Conservation (phyloP, 2,888 invertebrate genomes). For the Eristalis pertinax region DNA sequence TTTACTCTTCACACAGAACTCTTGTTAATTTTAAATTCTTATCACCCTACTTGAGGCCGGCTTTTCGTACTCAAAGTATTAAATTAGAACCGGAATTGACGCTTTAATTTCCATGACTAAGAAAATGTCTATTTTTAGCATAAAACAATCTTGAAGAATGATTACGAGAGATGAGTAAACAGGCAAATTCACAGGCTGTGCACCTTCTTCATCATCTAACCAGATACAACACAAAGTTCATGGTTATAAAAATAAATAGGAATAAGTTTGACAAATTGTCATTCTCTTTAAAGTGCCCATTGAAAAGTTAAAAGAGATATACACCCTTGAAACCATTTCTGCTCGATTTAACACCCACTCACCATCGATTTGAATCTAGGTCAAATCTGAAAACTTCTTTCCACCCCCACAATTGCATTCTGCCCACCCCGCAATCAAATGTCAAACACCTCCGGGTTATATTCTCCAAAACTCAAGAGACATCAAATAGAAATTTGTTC, state of each 20-base stretch:
- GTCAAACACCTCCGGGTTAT: background rate
- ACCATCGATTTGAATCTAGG: background rate
- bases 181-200: background rate
- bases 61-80: background rate
- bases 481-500: slow-evolving; percentile 28
- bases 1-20: background rate
- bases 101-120: background rate
- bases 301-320: background rate
- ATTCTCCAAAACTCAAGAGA: background rate
- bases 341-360: background rate
- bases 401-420: background rate
- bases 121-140: background rate
- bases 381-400: background rate
- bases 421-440: background rate
- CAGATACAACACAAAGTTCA: background rate
- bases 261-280: background rate
- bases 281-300: background rate
- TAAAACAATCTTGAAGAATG: background rate
- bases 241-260: too few relatives aligned
- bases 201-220: background rate
- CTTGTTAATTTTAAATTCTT: background rate
- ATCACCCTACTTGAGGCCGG: background rate
- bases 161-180: background rate
- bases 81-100: background rate
- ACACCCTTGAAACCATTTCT: background rate